These are phyloP conservation scores for Lepidocolaptes lacrymiger DNA, from an alignment of 2,797 vertebrate species.

Conservation along the genomic window DNA sequence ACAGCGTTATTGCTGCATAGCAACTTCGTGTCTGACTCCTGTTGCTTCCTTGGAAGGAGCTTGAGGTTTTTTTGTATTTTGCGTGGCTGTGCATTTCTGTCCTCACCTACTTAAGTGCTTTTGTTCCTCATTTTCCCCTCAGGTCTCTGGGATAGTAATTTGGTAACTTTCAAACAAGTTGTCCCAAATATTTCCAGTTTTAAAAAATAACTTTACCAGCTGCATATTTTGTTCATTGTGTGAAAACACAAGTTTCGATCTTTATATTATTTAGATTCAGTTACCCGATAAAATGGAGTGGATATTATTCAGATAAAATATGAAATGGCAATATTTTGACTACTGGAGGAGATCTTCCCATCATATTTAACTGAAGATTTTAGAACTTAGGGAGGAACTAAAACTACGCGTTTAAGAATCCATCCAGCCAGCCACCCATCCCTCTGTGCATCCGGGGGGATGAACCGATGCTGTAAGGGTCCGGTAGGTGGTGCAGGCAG, in stretches of 20 bases:
- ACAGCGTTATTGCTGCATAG: not conserved
- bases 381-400: not conserved
- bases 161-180: not conserved
- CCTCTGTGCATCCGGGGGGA: fast-evolving
- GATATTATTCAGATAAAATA: not conserved
- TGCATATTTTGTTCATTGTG: not conserved
- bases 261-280: not conserved
- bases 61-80: not conserved
- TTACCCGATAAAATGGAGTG: not conserved
- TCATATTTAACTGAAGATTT: not conserved
- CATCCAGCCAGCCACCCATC: fast-evolving
- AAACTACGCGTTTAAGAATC: not conserved
- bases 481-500: conserved; percentile 39
- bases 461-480: not conserved
- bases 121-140: not conserved
- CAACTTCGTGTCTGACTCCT: not conserved
- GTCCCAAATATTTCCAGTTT: not conserved
- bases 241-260: not conserved
- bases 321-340: not conserved
- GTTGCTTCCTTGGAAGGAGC: not conserved
- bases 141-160: not conserved
- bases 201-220: not conserved
- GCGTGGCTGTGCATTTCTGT: not conserved
- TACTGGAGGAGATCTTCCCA: not conserved
- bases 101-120: not conserved